phyloP scores from a whole-genome alignment of 2,797 vertebrate species.

The Spheniscus humboldti region DNA sequence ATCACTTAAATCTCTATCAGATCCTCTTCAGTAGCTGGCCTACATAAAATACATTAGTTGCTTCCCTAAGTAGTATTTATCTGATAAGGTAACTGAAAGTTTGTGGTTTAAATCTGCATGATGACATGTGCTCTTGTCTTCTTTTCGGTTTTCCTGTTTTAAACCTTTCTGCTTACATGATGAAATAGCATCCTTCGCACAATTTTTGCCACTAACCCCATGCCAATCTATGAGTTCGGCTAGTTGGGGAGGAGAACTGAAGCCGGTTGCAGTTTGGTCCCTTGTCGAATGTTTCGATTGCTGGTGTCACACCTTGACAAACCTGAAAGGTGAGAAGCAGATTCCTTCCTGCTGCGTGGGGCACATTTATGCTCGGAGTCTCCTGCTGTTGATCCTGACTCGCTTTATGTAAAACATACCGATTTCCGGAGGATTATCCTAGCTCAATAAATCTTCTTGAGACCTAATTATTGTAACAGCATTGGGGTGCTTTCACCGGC shows the following conservation, averaged over 20 bases:
- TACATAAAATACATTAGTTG: neutral
- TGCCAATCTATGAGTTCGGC: neutral
- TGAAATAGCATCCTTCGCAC: neutral
- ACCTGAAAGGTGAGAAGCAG: neutral
- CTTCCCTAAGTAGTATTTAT: neutral
- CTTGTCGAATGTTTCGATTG: neutral
- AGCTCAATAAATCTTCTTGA: neutral
- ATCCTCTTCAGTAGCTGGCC: neutral
- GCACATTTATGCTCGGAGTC: neutral
- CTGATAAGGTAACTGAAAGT: conserved; percentile 28
- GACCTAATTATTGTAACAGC: neutral
- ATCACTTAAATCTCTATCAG: conserved; percentile 30
- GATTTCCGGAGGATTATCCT: neutral
- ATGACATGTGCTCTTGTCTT: neutral
- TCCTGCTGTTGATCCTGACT: neutral
- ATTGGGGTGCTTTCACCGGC: neutral
- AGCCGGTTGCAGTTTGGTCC: neutral
- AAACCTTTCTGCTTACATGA: conserved; percentile 22
- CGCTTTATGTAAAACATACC: neutral
- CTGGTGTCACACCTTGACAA: neutral
- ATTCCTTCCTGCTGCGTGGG: neutral
- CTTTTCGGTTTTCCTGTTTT: neutral
- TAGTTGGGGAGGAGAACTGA: neutral
- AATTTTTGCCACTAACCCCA: neutral
- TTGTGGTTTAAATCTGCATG: neutral